These are phyloP conservation scores for Drosophila melanogaster DNA, from an alignment of 1,140 invertebrate species.

Conservation along the genomic window DNA sequence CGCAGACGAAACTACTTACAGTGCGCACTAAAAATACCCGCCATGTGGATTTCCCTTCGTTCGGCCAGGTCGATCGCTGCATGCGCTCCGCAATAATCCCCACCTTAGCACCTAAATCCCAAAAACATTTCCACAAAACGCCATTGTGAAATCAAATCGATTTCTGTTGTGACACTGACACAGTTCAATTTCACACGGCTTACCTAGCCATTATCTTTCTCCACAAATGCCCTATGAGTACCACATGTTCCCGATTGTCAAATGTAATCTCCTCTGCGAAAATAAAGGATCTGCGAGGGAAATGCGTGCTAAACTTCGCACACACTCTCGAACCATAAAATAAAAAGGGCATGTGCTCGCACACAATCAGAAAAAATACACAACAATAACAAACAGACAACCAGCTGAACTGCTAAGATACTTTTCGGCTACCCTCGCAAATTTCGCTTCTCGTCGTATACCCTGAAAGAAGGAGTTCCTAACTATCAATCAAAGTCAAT, in stretches of 20 bases:
- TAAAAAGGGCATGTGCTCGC: slow-evolving; percentile 65
- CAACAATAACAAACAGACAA: slow-evolving; percentile 46
- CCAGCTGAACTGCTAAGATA: slow-evolving; percentile 52
- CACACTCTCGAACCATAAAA: slow-evolving; percentile 49
- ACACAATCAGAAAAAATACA: slow-evolving; percentile 28
- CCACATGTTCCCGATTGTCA: slow-evolving; percentile 58
- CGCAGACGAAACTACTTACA: slow-evolving; percentile 42
- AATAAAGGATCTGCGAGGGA: slow-evolving; percentile 9
- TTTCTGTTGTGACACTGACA: slow-evolving; percentile 50
- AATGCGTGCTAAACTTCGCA: slow-evolving; percentile 50
- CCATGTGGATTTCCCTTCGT: not conserved
- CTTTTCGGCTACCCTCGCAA: slow-evolving; percentile 65
- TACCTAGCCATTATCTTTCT: slow-evolving; percentile 43
- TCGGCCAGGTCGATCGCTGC: slow-evolving; percentile 4
- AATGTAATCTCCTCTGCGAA: slow-evolving; percentile 49
- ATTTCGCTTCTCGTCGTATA: slow-evolving; percentile 24
- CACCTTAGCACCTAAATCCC: slow-evolving; percentile 6
- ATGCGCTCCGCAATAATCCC: slow-evolving; percentile 16
- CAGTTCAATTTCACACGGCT: slow-evolving; percentile 52
- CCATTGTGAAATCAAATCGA: slow-evolving; percentile 38
- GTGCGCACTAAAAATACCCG: slow-evolving; percentile 40
- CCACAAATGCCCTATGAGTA: slow-evolving; percentile 30
- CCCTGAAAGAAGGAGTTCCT: not conserved
- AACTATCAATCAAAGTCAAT: not conserved
- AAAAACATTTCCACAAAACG: slow-evolving; percentile 20